Conservation (phyloP, 2,797 vertebrate genomes). For the Sorex maritimensis region DNA sequence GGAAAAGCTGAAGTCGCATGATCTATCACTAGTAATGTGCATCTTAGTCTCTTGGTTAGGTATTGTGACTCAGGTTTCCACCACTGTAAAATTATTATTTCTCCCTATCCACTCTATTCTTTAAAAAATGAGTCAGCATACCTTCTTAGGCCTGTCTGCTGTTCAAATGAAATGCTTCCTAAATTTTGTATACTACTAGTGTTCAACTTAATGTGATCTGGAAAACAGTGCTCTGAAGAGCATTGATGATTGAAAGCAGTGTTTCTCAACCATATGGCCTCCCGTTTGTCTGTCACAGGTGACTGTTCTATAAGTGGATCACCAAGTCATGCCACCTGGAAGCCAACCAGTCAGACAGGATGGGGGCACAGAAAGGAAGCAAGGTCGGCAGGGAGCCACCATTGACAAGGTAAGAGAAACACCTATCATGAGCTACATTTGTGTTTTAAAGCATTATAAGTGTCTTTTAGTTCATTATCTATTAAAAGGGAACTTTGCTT, state of each 20-base stretch:
- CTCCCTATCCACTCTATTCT: background rate
- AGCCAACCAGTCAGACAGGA: too few relatives aligned
- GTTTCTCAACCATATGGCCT: too few relatives aligned
- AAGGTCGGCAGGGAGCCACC: too few relatives aligned
- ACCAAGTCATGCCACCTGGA: too few relatives aligned
- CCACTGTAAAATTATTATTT: slow-evolving; percentile 28
- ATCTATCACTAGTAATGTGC: background rate
- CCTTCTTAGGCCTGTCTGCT: background rate
- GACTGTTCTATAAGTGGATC: too few relatives aligned
- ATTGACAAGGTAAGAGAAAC: too few relatives aligned
- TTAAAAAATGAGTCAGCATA: slow-evolving; percentile 17
- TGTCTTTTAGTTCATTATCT: background rate
- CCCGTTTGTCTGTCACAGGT: too few relatives aligned
- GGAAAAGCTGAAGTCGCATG: background rate
- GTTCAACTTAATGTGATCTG: background rate
- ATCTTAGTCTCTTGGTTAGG: slow-evolving; percentile 34
- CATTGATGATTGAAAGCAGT: background rate
- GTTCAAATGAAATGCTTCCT: background rate
- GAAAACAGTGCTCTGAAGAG: background rate
- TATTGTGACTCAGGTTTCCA: background rate
- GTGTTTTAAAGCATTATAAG: background rate
- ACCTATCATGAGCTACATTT: background rate
- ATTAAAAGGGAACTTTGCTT: background rate
- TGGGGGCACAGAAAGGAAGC: too few relatives aligned
- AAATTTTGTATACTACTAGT: background rate